These are phyloP conservation scores for Barbus barbus DNA, from an alignment of 2,113 vertebrate genomes.

Conservation along the genomic window DNA sequence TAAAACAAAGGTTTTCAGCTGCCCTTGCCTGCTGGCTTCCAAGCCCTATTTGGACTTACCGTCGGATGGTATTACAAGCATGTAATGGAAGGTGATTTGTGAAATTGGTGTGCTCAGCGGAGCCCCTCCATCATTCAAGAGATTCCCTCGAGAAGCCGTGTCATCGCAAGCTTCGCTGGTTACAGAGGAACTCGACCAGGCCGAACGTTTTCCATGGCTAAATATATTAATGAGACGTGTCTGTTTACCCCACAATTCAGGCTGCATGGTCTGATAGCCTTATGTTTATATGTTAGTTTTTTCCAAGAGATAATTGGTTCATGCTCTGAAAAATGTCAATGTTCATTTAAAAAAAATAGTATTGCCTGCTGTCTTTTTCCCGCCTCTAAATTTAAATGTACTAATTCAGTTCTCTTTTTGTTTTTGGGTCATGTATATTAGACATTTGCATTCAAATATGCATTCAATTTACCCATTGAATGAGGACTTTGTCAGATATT, in stretches of 20 bases:
- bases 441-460: conserved; percentile 39
- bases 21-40: not conserved
- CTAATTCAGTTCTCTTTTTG: conserved; percentile 2
- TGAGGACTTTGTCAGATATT: not conserved
- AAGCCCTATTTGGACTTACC: not conserved
- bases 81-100: conserved; percentile 47
- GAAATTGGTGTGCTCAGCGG: conserved; percentile 25
- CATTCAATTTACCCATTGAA: conserved; percentile 27
- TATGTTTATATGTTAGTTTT: not conserved
- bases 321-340: not conserved
- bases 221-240: conserved; percentile 60
- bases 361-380: not conserved
- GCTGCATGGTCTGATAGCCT: not conserved
- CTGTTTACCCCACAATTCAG: conserved; percentile 37
- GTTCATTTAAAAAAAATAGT: not conserved
- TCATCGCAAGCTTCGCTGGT: conserved; percentile 45
- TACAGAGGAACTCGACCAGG: conserved; percentile 48
- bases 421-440: conserved; percentile 19
- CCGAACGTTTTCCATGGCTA: conserved; percentile 52
- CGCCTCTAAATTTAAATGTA: not conserved
- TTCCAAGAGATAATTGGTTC: not conserved
- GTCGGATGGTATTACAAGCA: conserved; percentile 26
- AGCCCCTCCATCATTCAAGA: conserved; percentile 17
- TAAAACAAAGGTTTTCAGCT: not conserved
- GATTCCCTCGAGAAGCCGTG: conserved; percentile 42